Conservation (phyloP, 2,113 vertebrate genomes). For the Actenoides hombroni region DNA sequence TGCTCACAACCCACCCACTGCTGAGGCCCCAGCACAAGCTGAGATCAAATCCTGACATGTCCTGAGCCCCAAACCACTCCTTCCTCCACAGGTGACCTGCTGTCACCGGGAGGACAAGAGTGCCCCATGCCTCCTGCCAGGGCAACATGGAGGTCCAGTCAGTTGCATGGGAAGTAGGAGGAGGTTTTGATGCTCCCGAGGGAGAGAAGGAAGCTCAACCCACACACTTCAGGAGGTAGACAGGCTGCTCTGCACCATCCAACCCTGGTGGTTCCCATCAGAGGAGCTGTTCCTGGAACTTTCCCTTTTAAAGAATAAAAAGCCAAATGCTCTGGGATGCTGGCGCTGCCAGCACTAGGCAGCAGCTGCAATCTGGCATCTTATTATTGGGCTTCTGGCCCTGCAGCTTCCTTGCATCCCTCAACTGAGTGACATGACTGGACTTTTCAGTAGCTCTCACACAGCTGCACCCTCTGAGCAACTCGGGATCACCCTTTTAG, state of each 20-base stretch:
- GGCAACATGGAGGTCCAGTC: fast-evolving
- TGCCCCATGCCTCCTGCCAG: background rate
- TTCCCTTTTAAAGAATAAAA: background rate
- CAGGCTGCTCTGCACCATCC: background rate
- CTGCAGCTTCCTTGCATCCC: background rate
- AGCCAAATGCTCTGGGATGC: background rate
- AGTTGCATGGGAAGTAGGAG: background rate
- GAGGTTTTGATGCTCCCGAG: background rate
- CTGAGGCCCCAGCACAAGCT: background rate
- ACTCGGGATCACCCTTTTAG: fast-evolving
- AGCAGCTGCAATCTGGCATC: background rate
- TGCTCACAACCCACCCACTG: background rate
- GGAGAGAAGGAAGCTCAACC: background rate
- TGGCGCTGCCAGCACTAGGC: background rate
- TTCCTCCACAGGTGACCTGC: background rate
- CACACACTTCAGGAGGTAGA: background rate
- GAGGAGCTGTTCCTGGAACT: background rate
- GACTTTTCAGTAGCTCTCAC: background rate
- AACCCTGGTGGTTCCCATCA: background rate
- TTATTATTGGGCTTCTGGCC: background rate
- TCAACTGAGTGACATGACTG: background rate
- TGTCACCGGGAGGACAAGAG: fast-evolving
- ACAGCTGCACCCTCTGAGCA: background rate
- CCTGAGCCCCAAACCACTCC: background rate
- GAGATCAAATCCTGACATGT: background rate